Base-by-base conservation (phyloP, 2,888 invertebrate species). In the Cacoxenus indagator region DNA sequence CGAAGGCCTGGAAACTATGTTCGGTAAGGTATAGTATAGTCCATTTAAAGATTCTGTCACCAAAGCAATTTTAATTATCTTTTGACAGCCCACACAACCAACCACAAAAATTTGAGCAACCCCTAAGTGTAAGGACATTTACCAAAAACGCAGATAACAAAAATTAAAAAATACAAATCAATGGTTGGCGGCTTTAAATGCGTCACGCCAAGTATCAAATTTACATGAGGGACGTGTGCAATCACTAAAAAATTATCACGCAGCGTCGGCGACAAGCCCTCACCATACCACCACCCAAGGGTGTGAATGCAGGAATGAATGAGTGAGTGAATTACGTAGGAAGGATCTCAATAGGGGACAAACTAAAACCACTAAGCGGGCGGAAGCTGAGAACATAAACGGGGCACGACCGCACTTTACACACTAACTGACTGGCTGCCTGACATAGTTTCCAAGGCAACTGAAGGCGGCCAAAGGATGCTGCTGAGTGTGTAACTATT, bases 261-360 rank as follows among this genome's bases (percentile, higher is more conserved):
- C n/a, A 61, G 27, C 29, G 37, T 1, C 14, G 22, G 19, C 9
- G 22, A 37, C 31, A 19, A 22, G 4, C 11, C n/a, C 4, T 37
- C 24, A 37, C 26, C 31, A 61, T 24, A 61, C 14, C 43, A 37
- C 22, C 8, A 14, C 37, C 14, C 14, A 14, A 1, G 9, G 37
- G 37, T 14, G 37, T 11, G 37, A 1, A 14, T 1, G 1, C 9
- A 37, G 37, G 37, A 61, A 64, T 64, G 65, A 27, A 71, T 70
- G 55, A 70, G 62, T 43, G 48, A 17, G 5, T 57, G 74, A 77
- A 78, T 80, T 81, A 82, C 81, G 76, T 78, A 80, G 71, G 76
- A 72, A 69, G 68, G 71, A 64, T 29, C 51, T 59, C 26, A 31
- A 59, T 51, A 51, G 17, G 22, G 8, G 37, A 31, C 31, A n/a